A percentile compares a stretch with the other conserved stretches of the same genome.
Conservation (phyloP, 2,888 invertebrate species). For the Alloplasta piceator region DNA sequence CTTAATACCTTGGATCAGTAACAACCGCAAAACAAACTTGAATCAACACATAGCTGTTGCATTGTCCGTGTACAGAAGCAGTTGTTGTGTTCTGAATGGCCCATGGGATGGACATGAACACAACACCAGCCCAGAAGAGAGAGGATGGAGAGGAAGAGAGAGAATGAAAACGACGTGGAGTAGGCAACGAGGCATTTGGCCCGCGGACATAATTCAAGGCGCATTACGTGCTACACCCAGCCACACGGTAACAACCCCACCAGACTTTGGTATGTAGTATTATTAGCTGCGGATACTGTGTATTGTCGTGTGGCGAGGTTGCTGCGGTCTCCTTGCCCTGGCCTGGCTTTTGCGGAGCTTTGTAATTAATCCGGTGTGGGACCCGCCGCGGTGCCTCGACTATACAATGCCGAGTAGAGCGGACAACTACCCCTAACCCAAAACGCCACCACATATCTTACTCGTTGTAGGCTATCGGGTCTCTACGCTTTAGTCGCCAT, state of each 20-base stretch:
- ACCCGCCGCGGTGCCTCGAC: constrained; percentile 46
- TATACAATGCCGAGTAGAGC: constrained; percentile 40
- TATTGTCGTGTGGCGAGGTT: constrained; percentile 69
- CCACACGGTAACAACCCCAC: constrained; percentile 51
- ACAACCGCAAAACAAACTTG: too few relatives aligned
- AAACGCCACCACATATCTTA: constrained; percentile 42
- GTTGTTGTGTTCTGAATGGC: too few relatives aligned
- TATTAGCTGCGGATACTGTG: constrained; percentile 70
- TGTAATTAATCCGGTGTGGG: constrained; percentile 71
- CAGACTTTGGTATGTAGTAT: constrained; percentile 63
- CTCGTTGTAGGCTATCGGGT: constrained; percentile 35
- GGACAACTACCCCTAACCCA: constrained; percentile 25
- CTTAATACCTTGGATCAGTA: too few relatives aligned
- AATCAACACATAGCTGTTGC: too few relatives aligned
- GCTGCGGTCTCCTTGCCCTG: constrained; percentile 70
- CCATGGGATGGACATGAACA: too few relatives aligned
- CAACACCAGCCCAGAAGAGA: too few relatives aligned
- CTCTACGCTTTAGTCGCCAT: neutral
- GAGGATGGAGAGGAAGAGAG: too few relatives aligned
- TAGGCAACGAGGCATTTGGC: constrained; percentile 56
- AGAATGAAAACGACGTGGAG: too few relatives aligned
- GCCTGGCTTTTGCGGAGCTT: constrained; percentile 68
- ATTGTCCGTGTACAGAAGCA: too few relatives aligned
- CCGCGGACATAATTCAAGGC: constrained; percentile 67
- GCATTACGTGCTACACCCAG: constrained; percentile 63